A percentile compares a stretch with the other conserved stretches of the same genome.
These are phyloP conservation scores for Latheticus oryzae DNA, from an alignment of 2,888 invertebrate genomes.

Conservation along the genomic window DNA sequence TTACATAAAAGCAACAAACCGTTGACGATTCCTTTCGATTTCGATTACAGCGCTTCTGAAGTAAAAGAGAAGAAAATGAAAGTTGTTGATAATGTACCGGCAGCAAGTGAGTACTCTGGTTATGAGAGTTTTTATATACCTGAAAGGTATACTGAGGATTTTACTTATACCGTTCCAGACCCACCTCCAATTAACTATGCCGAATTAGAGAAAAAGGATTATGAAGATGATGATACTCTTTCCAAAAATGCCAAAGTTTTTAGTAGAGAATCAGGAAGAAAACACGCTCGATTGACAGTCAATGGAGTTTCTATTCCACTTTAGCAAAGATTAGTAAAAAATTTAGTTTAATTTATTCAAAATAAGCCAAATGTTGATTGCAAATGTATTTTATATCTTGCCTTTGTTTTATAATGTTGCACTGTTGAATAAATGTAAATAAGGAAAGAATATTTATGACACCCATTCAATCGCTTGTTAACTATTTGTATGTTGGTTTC, in stretches of 20 bases:
- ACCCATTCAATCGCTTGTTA: slow-evolving; percentile 30
- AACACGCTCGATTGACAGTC: slow-evolving; percentile 40
- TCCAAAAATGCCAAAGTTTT: slow-evolving; percentile 55
- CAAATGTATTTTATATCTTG: slow-evolving; percentile 12
- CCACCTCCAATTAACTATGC: slow-evolving; percentile 45
- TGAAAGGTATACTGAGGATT: slow-evolving; percentile 52
- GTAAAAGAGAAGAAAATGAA: slow-evolving; percentile 45
- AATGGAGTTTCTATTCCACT: slow-evolving; percentile 6
- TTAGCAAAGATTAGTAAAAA: slow-evolving; percentile 15
- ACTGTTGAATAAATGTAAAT: slow-evolving; percentile 28
- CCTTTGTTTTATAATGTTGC: slow-evolving; percentile 27
- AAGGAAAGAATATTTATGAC: slow-evolving; percentile 27
- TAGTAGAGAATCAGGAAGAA: slow-evolving; percentile 50
- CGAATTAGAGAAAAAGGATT: slow-evolving; percentile 49
- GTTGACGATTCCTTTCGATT: slow-evolving; percentile 59
- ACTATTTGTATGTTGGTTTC: slow-evolving; percentile 30
- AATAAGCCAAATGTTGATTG: slow-evolving; percentile 23
- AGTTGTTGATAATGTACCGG: slow-evolving; percentile 13
- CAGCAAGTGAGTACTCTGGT: slow-evolving; percentile 30
- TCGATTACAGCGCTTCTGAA: slow-evolving; percentile 57
- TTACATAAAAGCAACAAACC: slow-evolving; percentile 57
- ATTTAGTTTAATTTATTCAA: slow-evolving; percentile 30
- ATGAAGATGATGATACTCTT: slow-evolving; percentile 54
- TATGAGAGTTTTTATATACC: slow-evolving; percentile 48
- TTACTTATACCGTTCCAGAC: slow-evolving; percentile 47